phyloP scores from a whole-genome alignment of 2,888 invertebrate genomes.

The Dolichomitus sp. region DNA sequence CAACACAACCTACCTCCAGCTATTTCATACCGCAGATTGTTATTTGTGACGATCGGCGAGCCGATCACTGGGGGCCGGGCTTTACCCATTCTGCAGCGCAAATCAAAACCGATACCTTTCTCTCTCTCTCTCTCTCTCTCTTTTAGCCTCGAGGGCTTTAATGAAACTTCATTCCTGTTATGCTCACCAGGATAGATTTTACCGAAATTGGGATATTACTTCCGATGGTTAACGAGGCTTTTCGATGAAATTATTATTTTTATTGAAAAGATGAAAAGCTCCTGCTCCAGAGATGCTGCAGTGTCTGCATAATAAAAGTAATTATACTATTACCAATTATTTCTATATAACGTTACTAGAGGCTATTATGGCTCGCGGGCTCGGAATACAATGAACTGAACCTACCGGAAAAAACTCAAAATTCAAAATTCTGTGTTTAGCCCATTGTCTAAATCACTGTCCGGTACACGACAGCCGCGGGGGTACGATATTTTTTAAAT shows the following conservation, averaged over 20 bases:
- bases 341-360: no score
- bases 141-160: constrained; percentile 18
- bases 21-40: constrained; percentile 62
- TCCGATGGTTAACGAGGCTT: constrained; percentile 6
- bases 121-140: constrained; percentile 10
- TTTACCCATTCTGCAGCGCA: constrained; percentile 38
- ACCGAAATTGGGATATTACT: constrained; percentile 18
- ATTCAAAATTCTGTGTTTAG: no score
- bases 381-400: no score
- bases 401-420: no score
- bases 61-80: constrained; percentile 29
- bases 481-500: no score
- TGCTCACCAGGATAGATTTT: constrained; percentile 24
- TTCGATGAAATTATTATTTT: neutral
- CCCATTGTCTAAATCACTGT: no score
- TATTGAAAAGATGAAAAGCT: neutral
- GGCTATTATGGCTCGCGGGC: no score
- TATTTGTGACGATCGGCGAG: constrained; percentile 64
- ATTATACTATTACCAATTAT: neutral
- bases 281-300: neutral
- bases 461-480: no score
- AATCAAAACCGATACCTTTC: constrained; percentile 39
- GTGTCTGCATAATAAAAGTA: neutral
- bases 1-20: constrained; percentile 7
- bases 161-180: constrained; percentile 47